These are phyloP conservation scores for Brachyptera risi DNA, from an alignment of 2,888 invertebrate species.

Conservation along the genomic window DNA sequence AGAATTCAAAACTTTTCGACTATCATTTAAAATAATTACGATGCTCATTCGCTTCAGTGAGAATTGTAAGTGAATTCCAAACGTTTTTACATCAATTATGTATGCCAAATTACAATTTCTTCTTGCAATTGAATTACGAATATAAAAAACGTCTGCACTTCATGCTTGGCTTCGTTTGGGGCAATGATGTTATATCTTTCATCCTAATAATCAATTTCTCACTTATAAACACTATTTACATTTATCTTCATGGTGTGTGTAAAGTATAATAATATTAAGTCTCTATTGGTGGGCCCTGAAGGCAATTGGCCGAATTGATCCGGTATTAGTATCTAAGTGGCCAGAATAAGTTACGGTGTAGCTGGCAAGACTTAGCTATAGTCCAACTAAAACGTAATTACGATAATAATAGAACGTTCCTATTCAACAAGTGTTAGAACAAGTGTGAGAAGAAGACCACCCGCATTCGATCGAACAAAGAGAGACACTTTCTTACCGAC, in stretches of 20 bases:
- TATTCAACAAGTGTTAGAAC: conserved; percentile 5
- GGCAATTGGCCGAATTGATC: background rate
- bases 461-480: background rate
- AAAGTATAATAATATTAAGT: too few relatives aligned
- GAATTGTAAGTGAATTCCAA: background rate
- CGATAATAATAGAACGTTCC: conserved; percentile 7
- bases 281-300: conserved; percentile 10
- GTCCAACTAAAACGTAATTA: background rate
- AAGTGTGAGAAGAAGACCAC: conserved; percentile 15
- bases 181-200: background rate
- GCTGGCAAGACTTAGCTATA: too few relatives aligned
- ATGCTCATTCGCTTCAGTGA: too few relatives aligned
- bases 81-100: background rate
- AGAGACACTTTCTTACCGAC: background rate
- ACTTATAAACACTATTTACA: background rate
- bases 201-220: background rate
- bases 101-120: background rate
- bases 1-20: too few relatives aligned
- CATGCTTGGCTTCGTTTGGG: background rate
- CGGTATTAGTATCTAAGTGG: conserved; percentile 9
- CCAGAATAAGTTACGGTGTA: background rate
- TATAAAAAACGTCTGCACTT: background rate
- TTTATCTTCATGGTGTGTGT: too few relatives aligned
- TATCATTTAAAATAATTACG: too few relatives aligned
- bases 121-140: background rate